A percentile compares a stretch with the other conserved stretches of the same genome.
Conservation (phyloP, 2,888 invertebrate species). For the Agrenia bidenticulata region DNA sequence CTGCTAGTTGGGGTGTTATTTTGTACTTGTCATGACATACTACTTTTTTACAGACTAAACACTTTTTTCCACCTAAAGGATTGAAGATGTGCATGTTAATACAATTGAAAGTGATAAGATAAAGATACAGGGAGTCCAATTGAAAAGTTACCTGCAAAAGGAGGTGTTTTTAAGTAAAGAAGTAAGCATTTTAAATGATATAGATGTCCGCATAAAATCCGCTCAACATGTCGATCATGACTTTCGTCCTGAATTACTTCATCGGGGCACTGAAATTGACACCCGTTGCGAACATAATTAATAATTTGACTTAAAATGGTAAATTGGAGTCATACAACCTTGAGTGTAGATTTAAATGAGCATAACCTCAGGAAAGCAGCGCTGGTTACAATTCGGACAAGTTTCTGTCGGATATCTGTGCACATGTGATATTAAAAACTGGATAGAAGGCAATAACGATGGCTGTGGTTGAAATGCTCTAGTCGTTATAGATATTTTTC, state of each 20-base stretch:
- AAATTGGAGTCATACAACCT: slow-evolving; percentile 41
- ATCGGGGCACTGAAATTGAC: slow-evolving; percentile 59
- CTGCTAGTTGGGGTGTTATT: slow-evolving; percentile 67
- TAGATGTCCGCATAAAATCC: slow-evolving; percentile 72
- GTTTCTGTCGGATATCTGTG: slow-evolving; percentile 64
- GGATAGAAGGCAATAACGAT: slow-evolving; percentile 64
- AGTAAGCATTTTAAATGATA: slow-evolving; percentile 71
- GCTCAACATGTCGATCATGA: slow-evolving; percentile 65
- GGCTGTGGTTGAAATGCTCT: slow-evolving; percentile 64
- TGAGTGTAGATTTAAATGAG: too few relatives aligned
- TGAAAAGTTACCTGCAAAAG: slow-evolving; percentile 63
- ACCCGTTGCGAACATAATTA: too few relatives aligned
- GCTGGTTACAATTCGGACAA: slow-evolving; percentile 66
- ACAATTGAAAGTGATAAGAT: slow-evolving; percentile 8
- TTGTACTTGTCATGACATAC: slow-evolving; percentile 75
- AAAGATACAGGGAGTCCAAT: too few relatives aligned
- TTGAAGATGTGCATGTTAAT: too few relatives aligned
- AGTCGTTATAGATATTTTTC: slow-evolving; percentile 58
- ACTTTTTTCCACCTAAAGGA: slow-evolving; percentile 72
- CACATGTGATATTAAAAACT: slow-evolving; percentile 66
- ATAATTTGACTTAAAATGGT: not conserved
- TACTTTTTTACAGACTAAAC: slow-evolving; percentile 65
- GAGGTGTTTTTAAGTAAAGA: slow-evolving; percentile 69
- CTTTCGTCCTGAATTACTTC: slow-evolving; percentile 60
- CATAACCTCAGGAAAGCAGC: slow-evolving; percentile 66